Evolutionary conservation across 2,797 vertebrate genomes (phyloP).

Genomic region (Agapornis canus): DNA sequence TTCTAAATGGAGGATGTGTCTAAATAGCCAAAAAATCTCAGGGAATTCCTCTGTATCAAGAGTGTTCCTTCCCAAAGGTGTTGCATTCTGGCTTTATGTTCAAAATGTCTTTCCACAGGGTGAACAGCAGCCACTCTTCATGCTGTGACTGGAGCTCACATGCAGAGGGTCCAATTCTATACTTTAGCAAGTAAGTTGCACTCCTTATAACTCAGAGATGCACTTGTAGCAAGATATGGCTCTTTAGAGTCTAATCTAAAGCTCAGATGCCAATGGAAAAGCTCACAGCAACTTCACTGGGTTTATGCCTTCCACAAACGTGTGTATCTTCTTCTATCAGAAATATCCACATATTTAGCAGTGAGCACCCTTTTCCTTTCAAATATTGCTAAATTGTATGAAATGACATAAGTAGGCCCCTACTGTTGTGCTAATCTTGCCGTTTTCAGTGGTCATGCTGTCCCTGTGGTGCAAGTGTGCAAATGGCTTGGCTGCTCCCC

Average conservation of each 20-base stretch:
- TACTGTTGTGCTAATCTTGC: conserved; percentile 93
- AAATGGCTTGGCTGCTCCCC: conserved; percentile 95
- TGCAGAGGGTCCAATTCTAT: neutral
- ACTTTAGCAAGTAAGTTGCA: neutral
- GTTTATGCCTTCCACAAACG: neutral
- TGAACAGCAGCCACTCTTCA: neutral
- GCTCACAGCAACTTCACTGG: neutral
- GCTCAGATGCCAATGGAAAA: neutral
- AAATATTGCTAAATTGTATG: neutral
- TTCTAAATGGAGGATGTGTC: neutral
- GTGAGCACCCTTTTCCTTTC: neutral
- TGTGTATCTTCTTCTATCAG: neutral
- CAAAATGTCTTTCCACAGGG: neutral
- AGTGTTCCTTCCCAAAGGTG: neutral
- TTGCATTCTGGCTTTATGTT: neutral
- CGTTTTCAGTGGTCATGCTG: conserved; percentile 95
- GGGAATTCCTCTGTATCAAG: neutral
- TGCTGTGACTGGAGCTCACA: neutral
- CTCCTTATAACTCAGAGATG: neutral
- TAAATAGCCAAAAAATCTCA: neutral
- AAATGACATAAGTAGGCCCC: conserved; percentile 52
- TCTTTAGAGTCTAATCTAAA: neutral
- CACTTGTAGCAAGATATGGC: neutral
- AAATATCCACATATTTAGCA: neutral
- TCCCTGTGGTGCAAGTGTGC: conserved; percentile 94